Evolutionary conservation across 2,888 invertebrate species (phyloP).

Genomic region (Spicauda simplicius): DNA sequence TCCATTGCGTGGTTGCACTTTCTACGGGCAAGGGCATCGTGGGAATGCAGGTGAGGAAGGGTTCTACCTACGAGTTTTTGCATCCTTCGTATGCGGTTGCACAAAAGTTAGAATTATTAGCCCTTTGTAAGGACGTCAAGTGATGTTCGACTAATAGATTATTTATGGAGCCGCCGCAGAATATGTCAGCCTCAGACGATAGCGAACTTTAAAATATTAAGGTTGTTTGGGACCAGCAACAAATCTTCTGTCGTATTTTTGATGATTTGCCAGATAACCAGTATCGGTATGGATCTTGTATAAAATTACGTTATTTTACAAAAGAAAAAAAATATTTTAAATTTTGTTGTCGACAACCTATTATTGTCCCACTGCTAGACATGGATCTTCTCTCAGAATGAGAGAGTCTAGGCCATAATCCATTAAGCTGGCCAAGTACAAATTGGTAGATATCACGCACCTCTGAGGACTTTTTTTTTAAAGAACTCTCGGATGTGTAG

Average conservation of each 20-base stretch:
- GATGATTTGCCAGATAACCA: constrained; percentile 40
- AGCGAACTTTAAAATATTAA: constrained; percentile 75
- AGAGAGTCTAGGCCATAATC: no score
- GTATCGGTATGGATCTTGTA: constrained; percentile 17
- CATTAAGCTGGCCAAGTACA: no score
- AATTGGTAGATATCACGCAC: no score
- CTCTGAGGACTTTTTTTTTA: no score
- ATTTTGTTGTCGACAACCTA: no score
- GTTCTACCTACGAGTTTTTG: constrained; percentile 71
- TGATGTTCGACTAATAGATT: constrained; percentile 81
- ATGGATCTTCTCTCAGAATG: no score
- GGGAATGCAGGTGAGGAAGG: constrained; percentile 84
- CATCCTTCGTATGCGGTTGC: constrained; percentile 66
- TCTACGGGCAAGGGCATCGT: constrained; percentile 68
- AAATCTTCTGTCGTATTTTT: constrained; percentile 41
- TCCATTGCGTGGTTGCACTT: constrained; percentile 66
- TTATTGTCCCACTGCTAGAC: no score
- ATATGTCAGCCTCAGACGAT: constrained; percentile 55
- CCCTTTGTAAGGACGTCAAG: constrained; percentile 78
- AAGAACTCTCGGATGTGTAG: no score
- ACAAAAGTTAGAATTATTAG: constrained; percentile 74
- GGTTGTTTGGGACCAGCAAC: constrained; percentile 57
- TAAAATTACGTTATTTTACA: constrained; percentile 16
- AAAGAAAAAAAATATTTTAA: background rate
- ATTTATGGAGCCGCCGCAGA: constrained; percentile 76